Base-by-base conservation (phyloP, 37 sponge, comb jelly and placozoan species). In the Haliclona indistincta region DNA sequence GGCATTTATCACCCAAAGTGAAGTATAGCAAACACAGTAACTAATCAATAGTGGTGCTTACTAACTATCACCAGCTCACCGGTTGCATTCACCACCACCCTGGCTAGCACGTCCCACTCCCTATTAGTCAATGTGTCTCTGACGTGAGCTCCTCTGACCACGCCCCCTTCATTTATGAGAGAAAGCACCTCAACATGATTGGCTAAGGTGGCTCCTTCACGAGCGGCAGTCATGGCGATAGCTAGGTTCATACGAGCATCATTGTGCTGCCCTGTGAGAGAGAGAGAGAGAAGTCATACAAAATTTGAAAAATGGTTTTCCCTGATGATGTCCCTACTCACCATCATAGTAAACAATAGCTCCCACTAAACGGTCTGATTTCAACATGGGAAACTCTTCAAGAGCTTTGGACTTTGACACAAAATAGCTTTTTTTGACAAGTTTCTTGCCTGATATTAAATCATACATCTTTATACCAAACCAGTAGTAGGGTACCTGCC, bases 401-500 rank as follows among this genome's bases (percentile, higher is more conserved):
- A 99, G 70, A 3, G 99, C 96, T 28, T 78, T 89, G 33, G 54
- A 8, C 69, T 96, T 96, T 33, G 91, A 82, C 63, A 99, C 84
- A 54, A 85, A 68, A 72, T 87, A 93, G 70, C 94, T 93, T 33
- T 77, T 43, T 78, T 93, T 90, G 37, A 99, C 71, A 30, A 84
- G 68, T 64, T 93, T 82, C 54, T 71, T 74, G 22, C 99, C 97
- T 17, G 99, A 81, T 22, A 99, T 81, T 52, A 99, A 29, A 60
- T 99, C 99, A 81, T 99, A 99, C 81, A 90, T 78, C 79, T 96
- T 96, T 23, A 96, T 93, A 3, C 99, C 99, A 2, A 75, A 78
- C 84, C 89, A 99, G 83, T 77, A 99, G 72, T 99, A 99, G 20
- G 96, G 96, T 2, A 99, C 45, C 89, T 93, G 91, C 99, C 99